Evolutionary conservation across 2,888 invertebrate species (phyloP), one percentile per base, ranked within the genome.

Genomic region (Nineta flava): DNA sequence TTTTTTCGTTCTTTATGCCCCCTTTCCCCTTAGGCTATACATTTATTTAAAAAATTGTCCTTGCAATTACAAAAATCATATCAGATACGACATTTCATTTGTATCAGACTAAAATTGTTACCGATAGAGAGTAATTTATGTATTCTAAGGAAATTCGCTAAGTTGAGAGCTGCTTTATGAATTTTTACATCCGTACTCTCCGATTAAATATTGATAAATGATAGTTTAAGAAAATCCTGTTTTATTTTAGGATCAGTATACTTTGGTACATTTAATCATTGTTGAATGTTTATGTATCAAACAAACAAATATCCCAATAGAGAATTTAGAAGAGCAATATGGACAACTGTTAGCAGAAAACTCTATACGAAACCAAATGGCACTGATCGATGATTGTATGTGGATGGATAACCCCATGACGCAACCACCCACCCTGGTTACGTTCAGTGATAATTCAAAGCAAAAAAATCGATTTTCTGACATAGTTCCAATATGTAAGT

Each of bases 371-470:
- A 58, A 56, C 9, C 64, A 68, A 53, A 62, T 69, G 61, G 59
- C 57, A 5, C 58, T 59, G 32, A 56, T 70, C 41, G 55, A 62
- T 9, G 61, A 66, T 10, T 63, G 60, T 3, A 57, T 60, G 5
- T 70, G 70, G 70, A 65, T 67, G 53, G 67, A 69, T 51, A 59
- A 63, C 51, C 65, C 65, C 0, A 62, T 72, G 54, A 61, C 61
- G 38, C 57, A 61, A 6, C 17, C 55, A 3, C 48, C 52, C 10
- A 35, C 49, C 17, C 17, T 48, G 43, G 7, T 53, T 4, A 55
- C 58, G 9, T 52, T 51, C 17, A 35, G 6, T 15, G n/a, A 12
- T 34, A 62, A 62, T 51, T 47, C 55, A 19, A 50, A 26, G 7
- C 5, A 51, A 0, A 72, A 70, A 55, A 65, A 68, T 51, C 62